Evolutionary conservation across 2,113 vertebrate species (phyloP), one percentile per base, ranked within the genome.

Genomic region (Sinocyclocheilus maitianheensis): DNA sequence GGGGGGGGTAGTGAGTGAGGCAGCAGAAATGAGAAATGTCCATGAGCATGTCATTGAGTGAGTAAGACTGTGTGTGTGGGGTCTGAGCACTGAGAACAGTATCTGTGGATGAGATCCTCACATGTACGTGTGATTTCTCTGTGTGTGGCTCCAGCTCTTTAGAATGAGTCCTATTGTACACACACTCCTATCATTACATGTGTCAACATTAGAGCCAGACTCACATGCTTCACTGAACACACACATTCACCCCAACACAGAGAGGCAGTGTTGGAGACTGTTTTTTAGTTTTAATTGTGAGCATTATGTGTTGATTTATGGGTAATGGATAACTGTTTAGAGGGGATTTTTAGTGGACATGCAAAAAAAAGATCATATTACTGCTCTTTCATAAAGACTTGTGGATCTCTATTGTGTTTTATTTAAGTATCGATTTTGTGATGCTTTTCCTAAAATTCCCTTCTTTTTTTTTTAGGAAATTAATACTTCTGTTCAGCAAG

Each of bases 101-200:
- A 72, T 30, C 67, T 78, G 55, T 82, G 20, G 58, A 72, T 34
- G 74, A 48, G 55, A 16, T 58, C 48, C 87, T 86, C 84, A 81
- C 93, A 91, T 86, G 9, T 90, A 90, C 87, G 85, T 93, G 93
- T 90, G 91, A 93, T 65, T 87, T 93, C 84, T 92, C 88, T 84
- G 90, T 93, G 91, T 86, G 76, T 88, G 89, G 85, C 89, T 90
- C 90, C 80, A 91, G 84, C 71, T 92, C 88, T 91, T 92, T 90
- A 91, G 89, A 92, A 91, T 89, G 58, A 88, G 86, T 87, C 89
- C 90, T 89, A 90, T 93, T 94, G 91, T 93, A 87, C 89, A 74
- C 77, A 86, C 89, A 92, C 85, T 89, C 89, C 90, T 92, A 89
- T 87, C 89, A 89, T 92, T 92, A 92, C 91, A 91, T 77, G 65